phyloP scores from a whole-genome alignment of 2,113 vertebrate genomes.

The Prunella fulvescens region DNA sequence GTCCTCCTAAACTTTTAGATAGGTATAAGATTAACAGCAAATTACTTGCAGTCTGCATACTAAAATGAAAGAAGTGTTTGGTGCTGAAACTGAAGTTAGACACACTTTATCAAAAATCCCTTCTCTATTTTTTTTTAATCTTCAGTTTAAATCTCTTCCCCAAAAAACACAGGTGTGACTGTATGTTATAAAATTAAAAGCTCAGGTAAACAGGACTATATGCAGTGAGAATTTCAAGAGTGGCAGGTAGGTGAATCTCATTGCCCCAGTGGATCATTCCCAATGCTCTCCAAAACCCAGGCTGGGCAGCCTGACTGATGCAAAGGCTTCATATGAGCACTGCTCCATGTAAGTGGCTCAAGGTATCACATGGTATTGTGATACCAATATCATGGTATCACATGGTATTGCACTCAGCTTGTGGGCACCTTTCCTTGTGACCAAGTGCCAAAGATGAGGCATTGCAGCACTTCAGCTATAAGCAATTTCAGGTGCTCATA shows the following conservation, averaged over 20 bases:
- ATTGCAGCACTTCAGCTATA: neutral
- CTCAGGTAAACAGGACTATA: neutral
- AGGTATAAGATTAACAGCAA: neutral
- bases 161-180: neutral
- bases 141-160: neutral
- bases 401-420: neutral
- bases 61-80: neutral
- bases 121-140: neutral
- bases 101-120: neutral
- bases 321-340: neutral
- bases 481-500: neutral
- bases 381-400: too few species aligned
- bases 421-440: neutral
- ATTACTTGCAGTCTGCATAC: neutral
- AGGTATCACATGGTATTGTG: rapidly evolving
- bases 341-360: neutral
- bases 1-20: neutral
- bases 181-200: neutral
- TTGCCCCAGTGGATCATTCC: neutral
- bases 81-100: neutral
- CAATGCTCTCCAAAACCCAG: rapidly evolving
- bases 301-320: rapidly evolving
- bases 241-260: neutral
- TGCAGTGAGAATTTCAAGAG: neutral
- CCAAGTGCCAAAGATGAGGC: neutral